Evolutionary conservation across 2,888 invertebrate species (phyloP), one percentile per base, ranked within the genome.

Genomic region (Erebia aethiops): DNA sequence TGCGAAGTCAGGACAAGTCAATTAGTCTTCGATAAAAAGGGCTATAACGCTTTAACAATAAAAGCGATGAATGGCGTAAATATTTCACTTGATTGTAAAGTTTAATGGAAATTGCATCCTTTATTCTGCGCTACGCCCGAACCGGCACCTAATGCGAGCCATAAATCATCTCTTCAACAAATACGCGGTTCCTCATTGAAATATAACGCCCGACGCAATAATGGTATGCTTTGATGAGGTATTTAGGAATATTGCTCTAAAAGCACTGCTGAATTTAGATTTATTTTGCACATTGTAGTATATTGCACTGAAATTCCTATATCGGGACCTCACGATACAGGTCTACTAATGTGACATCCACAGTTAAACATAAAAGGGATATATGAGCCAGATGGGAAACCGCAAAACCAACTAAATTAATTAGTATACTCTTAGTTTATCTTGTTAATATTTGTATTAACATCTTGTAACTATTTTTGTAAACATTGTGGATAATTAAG

Each of bases 111-210:
- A 66, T 66, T 66, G 66, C 66, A 66, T 66, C 56, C 66, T 56
- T 62, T 66, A 54, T 54, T 56, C 54, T 46, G 35, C 64, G 43
- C 66, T 43, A 56, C 43, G 54, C 56, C 16, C 43, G 56, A 66
- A 66, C 26, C 66, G 56, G 56, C 66, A 57, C 66, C 66, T 66
- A 66, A 66, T 57, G 66, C 66, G 66, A 43, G 14, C 43, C 66
- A 66, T 66, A 66, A 66, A 67, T 67, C 67, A 67, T 67, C 67
- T 67, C 67, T 58, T 67, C 67, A 58, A 67, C 67, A 67, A 67
- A 67, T 67, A 67, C 67, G 49, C 49, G 58, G 58, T 58, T 49
- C 49, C 67, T 67, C 67, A 35, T 49, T 64, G 64, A 64, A 67
- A 67, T 67, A 67, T 67, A 67, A 58, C 67, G 67, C 35, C 58